phyloP scores from a whole-genome alignment of 2,888 invertebrate species.

The Cetonia aurata region DNA sequence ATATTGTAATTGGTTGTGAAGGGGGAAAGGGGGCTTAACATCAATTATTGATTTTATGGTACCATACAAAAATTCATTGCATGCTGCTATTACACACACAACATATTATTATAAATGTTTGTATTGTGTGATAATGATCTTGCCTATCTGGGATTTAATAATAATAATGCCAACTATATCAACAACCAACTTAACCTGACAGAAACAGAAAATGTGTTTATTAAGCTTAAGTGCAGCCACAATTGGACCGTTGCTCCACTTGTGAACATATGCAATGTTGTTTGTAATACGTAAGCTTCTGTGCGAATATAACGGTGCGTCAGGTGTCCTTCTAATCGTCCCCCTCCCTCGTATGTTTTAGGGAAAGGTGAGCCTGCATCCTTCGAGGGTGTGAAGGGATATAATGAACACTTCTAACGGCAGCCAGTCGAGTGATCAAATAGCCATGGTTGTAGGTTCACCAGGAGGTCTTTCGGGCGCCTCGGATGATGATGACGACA shows the following conservation, averaged over 20 bases:
- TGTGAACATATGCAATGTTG: slow-evolving; percentile 43
- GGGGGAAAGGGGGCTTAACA: slow-evolving; percentile 62
- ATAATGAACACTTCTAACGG: slow-evolving; percentile 66
- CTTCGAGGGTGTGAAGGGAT: slow-evolving; percentile 61
- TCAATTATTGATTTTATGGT: slow-evolving; percentile 65
- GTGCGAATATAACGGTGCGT: neutral
- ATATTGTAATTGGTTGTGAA: slow-evolving; percentile 44
- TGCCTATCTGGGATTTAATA: neutral
- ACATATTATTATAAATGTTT: slow-evolving; percentile 38
- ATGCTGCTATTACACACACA: slow-evolving; percentile 27
- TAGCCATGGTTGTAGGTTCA: slow-evolving; percentile 75
- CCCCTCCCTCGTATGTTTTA: slow-evolving; percentile 37
- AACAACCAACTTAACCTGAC: slow-evolving; percentile 20
- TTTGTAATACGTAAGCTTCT: slow-evolving; percentile 44
- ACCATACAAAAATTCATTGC: slow-evolving; percentile 43
- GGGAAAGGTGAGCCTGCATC: slow-evolving; percentile 60
- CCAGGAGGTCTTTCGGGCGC: slow-evolving; percentile 66
- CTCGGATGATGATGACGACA: slow-evolving; percentile 85
- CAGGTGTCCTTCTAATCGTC: slow-evolving; percentile 14
- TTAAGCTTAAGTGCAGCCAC: neutral
- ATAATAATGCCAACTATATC: slow-evolving; percentile 12
- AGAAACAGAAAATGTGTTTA: slow-evolving; percentile 9
- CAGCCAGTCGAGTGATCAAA: slow-evolving; percentile 67
- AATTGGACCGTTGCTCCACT: slow-evolving; percentile 20
- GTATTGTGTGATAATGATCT: slow-evolving; percentile 29